phyloP scores from a whole-genome alignment of 1,140 invertebrate species.

The Mizuhopecten yessoensis region DNA sequence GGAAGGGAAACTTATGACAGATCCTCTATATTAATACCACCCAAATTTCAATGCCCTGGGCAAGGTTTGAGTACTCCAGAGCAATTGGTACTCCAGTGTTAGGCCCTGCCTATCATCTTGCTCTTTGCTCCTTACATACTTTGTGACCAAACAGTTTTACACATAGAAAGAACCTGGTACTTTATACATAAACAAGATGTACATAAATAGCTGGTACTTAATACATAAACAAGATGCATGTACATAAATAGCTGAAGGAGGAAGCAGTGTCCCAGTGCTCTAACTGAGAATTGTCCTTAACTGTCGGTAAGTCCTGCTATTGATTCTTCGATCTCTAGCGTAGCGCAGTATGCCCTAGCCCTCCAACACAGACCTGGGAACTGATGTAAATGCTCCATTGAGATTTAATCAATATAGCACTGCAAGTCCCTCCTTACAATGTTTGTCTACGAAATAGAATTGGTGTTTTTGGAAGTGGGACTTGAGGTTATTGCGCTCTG shows the following conservation, averaged over 20 bases:
- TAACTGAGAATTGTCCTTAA: not conserved
- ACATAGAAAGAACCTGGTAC: not conserved
- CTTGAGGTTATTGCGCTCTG: not conserved
- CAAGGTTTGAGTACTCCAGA: too few species aligned
- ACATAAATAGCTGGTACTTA: not conserved
- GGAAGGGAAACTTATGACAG: too few species aligned
- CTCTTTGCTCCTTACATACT: too few species aligned
- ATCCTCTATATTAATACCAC: too few species aligned
- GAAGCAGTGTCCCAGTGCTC: not conserved
- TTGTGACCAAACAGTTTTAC: not conserved
- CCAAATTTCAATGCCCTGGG: too few species aligned
- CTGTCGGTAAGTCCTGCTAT: not conserved
- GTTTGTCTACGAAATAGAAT: not conserved
- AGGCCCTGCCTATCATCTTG: too few species aligned
- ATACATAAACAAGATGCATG: not conserved
- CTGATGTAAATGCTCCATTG: not conserved
- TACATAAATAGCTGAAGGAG: not conserved
- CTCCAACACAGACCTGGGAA: not conserved
- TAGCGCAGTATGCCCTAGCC: not conserved
- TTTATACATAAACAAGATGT: not conserved
- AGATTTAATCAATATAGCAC: slow-evolving; percentile 35
- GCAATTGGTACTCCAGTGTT: too few species aligned
- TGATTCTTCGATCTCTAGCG: not conserved
- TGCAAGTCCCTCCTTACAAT: not conserved
- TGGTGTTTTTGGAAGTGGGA: not conserved